Percentiles rank a stretch among this genome's conserved stretches.
Conservation (phyloP, 2,797 vertebrate species). For the Cryptoblepharus egeriae region DNA sequence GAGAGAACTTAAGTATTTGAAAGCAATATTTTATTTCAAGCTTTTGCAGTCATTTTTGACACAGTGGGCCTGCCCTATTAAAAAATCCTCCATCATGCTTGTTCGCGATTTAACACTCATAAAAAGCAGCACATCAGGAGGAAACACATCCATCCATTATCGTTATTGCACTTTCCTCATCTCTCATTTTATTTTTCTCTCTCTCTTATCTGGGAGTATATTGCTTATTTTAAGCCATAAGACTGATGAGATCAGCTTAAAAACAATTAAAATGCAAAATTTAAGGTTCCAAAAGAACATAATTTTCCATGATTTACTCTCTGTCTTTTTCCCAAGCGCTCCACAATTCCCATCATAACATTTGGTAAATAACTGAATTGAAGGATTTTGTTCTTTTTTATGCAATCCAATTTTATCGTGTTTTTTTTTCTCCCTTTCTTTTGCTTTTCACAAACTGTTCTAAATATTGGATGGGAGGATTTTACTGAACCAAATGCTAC, state of each 20-base stretch:
- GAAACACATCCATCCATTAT: conserved; percentile 50
- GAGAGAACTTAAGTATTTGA: conserved; percentile 9
- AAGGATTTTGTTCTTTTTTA: conserved; percentile 34
- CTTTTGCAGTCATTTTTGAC: conserved; percentile 16
- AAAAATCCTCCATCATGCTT: conserved; percentile 39
- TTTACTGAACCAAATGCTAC: conserved; percentile 36
- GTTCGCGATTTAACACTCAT: conserved; percentile 38
- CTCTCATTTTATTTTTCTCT: conserved; percentile 46
- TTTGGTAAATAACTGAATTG: conserved; percentile 72
- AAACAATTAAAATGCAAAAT: conserved; percentile 72
- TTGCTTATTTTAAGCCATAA: conserved; percentile 54
- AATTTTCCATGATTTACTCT: conserved; percentile 67
- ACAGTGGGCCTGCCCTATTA: conserved; percentile 1
- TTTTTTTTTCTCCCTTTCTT: conserved; percentile 5
- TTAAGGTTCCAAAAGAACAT: conserved; percentile 50
- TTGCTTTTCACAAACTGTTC: conserved; percentile 35
- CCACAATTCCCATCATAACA: conserved; percentile 53
- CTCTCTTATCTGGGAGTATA: conserved; percentile 46
- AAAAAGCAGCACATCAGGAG: conserved; percentile 43
- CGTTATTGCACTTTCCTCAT: conserved; percentile 53
- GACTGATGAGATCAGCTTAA: conserved; percentile 51
- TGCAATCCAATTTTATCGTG: conserved; percentile 34
- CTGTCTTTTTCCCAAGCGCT: conserved; percentile 50
- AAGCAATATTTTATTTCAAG: conserved; percentile 29
- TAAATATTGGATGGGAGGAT: conserved; percentile 16